Base-by-base conservation (phyloP, 2,888 invertebrate genomes). In the Hymenopus coronatus region DNA sequence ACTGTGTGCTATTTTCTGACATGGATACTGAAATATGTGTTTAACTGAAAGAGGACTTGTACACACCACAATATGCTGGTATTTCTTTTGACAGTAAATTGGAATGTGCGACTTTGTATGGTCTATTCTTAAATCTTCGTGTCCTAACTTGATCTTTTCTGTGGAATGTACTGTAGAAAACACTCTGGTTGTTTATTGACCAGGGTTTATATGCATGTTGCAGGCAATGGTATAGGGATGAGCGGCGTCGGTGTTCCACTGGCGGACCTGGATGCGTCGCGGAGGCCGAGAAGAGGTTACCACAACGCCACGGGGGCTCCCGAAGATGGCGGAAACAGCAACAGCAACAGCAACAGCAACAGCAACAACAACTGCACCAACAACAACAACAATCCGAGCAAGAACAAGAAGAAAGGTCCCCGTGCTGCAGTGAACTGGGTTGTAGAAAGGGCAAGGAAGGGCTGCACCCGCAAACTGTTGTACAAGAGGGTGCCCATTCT, bases 401-500 rank as follows among this genome's bases (percentile, higher is more conserved):
- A 40, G 27, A 87, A 30, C 14, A 33, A 28, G 14, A 70, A 70
- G 8, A 70, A 15, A 20, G 54, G 54, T 1, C 20, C 54, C 4
- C 9, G 15, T 20, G 81, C 87, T 3, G 87, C 87, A 12, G 83
- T 89, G 86, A 82, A 83, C 82, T 86, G 89, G 89, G 83, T 83
- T 70, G 87, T 87, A n/a, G 84, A 89, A 12, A 46, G 89, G 28
- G 88, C 89, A 15, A 83, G 88, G 28, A 93, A 94, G 12, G 94
- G 95, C 91, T 96, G 94, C 92, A 95, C 94, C 89, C 94, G 94
- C 91, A 96, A 96, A 93, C 93, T 95, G 4, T 92, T 96, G 33
- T 93, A 94, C 91, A 95, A 95, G 90, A 93, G 96, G 89, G 92
- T 96, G 91, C 96, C 97, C 85, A 95, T 97, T 90, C 92, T 96